Evolutionary conservation across 1,140 invertebrate species (phyloP).

Genomic region (Musca domestica): DNA sequence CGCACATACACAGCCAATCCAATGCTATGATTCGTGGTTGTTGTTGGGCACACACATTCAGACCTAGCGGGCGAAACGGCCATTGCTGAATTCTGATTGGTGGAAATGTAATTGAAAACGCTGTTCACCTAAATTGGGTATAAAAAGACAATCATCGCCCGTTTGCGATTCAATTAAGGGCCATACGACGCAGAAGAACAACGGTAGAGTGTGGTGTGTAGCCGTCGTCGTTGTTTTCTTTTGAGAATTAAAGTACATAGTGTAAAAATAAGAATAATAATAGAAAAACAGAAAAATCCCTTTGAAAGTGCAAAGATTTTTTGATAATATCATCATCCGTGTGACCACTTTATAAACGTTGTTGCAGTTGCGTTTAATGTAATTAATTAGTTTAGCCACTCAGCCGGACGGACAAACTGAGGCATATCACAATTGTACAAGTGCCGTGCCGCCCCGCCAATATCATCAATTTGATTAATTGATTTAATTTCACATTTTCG

Average conservation of each 20-base stretch:
- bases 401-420: neutral
- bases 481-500: slow-evolving; percentile 31
- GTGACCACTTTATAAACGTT: neutral
- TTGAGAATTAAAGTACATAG: slow-evolving; percentile 1
- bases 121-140: slow-evolving; percentile 45
- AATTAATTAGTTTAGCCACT: slow-evolving; percentile 44
- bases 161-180: slow-evolving; percentile 52
- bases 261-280: neutral
- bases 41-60: neutral
- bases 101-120: slow-evolving; percentile 29
- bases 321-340: neutral
- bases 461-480: slow-evolving; percentile 31
- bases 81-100: slow-evolving; percentile 47
- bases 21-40: slow-evolving; percentile 14
- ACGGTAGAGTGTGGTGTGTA: slow-evolving; percentile 18
- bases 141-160: slow-evolving; percentile 54
- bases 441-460: slow-evolving; percentile 7
- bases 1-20: slow-evolving; percentile 1
- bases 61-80: slow-evolving; percentile 27
- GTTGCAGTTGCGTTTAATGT: slow-evolving; percentile 31
- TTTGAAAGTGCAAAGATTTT: neutral
- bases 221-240: slow-evolving; percentile 10
- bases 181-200: slow-evolving; percentile 27
- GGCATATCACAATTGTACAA: neutral
- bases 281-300: slow-evolving; percentile 2